Base-by-base conservation (phyloP, 2,113 vertebrate genomes). In the Pimephales promelas region DNA sequence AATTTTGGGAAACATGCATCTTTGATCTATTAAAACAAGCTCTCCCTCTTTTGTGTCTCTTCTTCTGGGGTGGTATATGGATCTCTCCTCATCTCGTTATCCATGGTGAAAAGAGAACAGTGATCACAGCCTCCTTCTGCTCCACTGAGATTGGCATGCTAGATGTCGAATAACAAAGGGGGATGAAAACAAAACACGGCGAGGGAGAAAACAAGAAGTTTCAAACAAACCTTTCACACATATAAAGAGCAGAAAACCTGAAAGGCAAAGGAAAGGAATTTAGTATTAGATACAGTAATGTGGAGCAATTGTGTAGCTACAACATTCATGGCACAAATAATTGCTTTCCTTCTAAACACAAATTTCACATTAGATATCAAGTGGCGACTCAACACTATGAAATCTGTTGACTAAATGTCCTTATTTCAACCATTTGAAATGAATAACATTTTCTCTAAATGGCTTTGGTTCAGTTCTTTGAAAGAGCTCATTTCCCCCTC, bases 1-100 rank as follows among this genome's bases (percentile, higher is more conserved):
- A 52, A 56, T 54, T 81, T 70, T 70, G 20, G 62, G 28, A 81
- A 81, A 81, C 79, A 81, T 22, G 28, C 18, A 52, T 54, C 79
- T 70, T 66, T 79, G 77, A 79, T 66, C 47, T 70, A 34, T 36
- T 66, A 81, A 81, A 81, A 34, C 45, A 22, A 68, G 26, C 45
- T 66, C 26, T 79, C 16, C 36, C 40, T 79, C 16, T 47, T 54
- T n/a, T 81, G 7, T 56, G 62, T 62, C 57, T 79, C 76, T 79
- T 79, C 26, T 79, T 62, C 59, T 20, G 3, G 36, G 57, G 76
- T 68, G 59, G 79, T 34, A 24, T n/a, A n/a, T 40, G 28, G 77
- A 49, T 28, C 24, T 31, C 59, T 49, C 43, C 77, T 79, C 77
- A 79, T 66, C 77, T 79, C 77, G 43, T 79, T 79, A 49, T 66